These are phyloP conservation scores for Brienomyrus longianalis DNA, from an alignment of 2,113 vertebrate species.

Conservation along the genomic window DNA sequence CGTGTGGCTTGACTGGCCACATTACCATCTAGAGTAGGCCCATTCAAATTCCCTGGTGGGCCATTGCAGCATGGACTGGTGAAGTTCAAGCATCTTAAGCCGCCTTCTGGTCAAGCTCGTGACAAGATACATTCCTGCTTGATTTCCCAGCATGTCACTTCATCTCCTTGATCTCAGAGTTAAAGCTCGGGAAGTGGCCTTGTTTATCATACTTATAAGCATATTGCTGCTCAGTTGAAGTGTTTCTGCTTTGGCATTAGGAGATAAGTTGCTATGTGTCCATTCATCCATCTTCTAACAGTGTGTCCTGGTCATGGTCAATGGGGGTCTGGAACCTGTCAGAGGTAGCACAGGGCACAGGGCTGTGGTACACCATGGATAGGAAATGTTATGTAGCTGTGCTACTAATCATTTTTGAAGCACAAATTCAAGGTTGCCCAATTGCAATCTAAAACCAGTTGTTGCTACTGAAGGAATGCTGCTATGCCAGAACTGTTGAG, in stretches of 20 bases:
- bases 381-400: neutral
- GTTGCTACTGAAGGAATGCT: neutral
- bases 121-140: neutral
- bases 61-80: neutral
- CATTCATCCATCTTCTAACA: neutral
- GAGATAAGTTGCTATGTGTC: neutral
- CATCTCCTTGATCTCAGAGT: neutral
- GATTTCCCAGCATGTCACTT: neutral
- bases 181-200: neutral
- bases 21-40: neutral
- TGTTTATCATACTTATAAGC: neutral
- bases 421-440: neutral
- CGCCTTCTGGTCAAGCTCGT: neutral
- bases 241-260: neutral
- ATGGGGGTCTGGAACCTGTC: neutral
- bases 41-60: neutral
- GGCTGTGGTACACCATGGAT: neutral
- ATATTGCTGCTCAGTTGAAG: neutral
- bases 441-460: neutral
- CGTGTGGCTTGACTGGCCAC: neutral
- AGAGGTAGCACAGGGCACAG: neutral
- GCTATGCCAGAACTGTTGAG: neutral
- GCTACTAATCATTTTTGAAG: neutral
- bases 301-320: neutral
- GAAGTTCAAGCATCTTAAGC: neutral